Evolutionary conservation across 2,113 vertebrate species (phyloP).

Genomic region (Ginglymostoma cirratum): DNA sequence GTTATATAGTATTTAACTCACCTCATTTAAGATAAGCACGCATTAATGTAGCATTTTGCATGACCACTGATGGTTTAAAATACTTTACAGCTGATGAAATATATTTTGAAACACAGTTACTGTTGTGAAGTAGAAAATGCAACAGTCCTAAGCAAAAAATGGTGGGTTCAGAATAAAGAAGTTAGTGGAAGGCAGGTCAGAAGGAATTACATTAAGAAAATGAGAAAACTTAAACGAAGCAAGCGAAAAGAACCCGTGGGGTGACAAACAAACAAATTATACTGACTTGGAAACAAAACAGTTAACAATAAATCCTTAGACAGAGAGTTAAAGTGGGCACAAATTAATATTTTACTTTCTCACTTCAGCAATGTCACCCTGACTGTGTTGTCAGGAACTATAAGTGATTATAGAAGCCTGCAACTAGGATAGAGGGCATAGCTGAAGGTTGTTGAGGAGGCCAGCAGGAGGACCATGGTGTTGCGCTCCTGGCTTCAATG

Average conservation of each 20-base stretch:
- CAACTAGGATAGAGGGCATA: neutral
- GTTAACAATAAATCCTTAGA: neutral
- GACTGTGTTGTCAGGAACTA: neutral
- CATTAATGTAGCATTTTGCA: too few species aligned
- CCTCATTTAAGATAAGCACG: neutral
- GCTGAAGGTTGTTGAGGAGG: neutral
- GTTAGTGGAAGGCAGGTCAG: neutral
- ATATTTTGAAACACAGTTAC: too few species aligned
- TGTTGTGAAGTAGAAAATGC: too few species aligned
- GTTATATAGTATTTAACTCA: neutral
- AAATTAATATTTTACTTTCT: neutral
- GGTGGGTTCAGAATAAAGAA: neutral
- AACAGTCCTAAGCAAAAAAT: neutral
- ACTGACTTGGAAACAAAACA: neutral
- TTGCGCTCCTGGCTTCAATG: neutral
- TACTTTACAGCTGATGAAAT: too few species aligned
- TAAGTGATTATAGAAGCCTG: neutral
- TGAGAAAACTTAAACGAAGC: neutral
- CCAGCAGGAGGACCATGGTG: neutral
- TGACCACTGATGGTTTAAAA: too few species aligned
- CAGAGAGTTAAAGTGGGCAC: neutral
- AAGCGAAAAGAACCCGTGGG: neutral
- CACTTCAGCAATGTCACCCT: neutral
- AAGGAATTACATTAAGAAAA: neutral
- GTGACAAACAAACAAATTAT: neutral